Evolutionary conservation across 2,797 vertebrate genomes (phyloP).

Genomic region (Cyclura pinguis): DNA sequence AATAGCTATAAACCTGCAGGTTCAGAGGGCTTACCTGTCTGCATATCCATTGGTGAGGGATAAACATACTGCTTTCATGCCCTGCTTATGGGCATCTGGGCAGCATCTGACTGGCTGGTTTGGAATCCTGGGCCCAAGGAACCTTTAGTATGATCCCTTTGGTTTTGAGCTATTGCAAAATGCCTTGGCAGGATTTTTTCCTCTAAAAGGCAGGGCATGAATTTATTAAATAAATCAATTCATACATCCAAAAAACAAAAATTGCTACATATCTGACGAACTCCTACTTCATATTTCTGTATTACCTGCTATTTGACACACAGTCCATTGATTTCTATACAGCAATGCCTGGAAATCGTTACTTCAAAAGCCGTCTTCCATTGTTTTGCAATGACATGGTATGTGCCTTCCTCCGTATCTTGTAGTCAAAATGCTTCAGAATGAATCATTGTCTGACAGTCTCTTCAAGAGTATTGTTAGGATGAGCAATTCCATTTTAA

Average conservation of each 20-base stretch:
- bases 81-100: not conserved
- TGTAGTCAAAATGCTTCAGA: slow-evolving; percentile 47
- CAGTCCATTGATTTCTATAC: slow-evolving; percentile 70
- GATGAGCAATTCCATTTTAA: slow-evolving; percentile 61
- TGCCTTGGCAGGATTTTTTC: not conserved
- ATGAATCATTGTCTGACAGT: slow-evolving; percentile 54
- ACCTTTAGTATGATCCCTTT: not conserved
- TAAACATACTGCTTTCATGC: not conserved
- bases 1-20: not conserved
- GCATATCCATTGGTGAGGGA: not conserved
- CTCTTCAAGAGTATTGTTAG: slow-evolving; percentile 32
- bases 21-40: not conserved
- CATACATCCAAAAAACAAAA: not conserved
- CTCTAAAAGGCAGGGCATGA: not conserved
- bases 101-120: not conserved
- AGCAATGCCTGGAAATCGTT: slow-evolving; percentile 57
- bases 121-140: not conserved
- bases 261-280: slow-evolving; percentile 56
- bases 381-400: slow-evolving; percentile 54
- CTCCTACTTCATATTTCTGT: slow-evolving; percentile 56
- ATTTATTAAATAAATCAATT: slow-evolving; percentile 10
- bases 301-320: slow-evolving; percentile 55
- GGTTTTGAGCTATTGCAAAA: not conserved
- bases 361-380: slow-evolving; percentile 61
- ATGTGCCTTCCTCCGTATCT: slow-evolving; percentile 45